Evolutionary conservation across 2,888 invertebrate species (phyloP).

Genomic region (Andrena chrysosceles): DNA sequence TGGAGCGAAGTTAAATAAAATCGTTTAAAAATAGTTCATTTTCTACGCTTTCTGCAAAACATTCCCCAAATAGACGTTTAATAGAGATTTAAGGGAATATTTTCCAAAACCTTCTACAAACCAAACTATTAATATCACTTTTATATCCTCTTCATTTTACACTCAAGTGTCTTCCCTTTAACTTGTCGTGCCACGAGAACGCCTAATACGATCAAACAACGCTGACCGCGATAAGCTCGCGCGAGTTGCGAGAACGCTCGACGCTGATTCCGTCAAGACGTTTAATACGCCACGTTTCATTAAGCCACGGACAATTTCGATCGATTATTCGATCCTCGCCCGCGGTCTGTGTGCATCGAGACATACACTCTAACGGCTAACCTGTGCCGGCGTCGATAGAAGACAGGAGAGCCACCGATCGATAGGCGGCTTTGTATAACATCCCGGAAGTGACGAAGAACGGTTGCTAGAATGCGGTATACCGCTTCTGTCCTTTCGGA

Average conservation of each 20-base stretch:
- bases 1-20: too few species aligned
- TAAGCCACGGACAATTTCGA: conserved; percentile 28
- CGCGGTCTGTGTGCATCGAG: conserved; percentile 8
- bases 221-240: conserved; percentile 11
- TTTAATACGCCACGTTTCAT: conserved; percentile 52
- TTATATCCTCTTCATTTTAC: not conserved
- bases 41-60: too few species aligned
- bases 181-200: not conserved
- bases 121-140: not conserved
- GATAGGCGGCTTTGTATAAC: conserved; percentile 49
- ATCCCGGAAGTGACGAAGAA: conserved; percentile 60
- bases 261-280: conserved; percentile 28
- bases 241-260: conserved; percentile 11
- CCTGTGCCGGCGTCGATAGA: conserved; percentile 6
- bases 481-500: conserved; percentile 49
- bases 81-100: too few species aligned
- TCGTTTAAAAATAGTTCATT: too few species aligned
- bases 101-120: too few species aligned
- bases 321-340: conserved; percentile 49
- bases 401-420: conserved; percentile 30
- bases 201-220: conserved; percentile 2
- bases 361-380: conserved; percentile 17
- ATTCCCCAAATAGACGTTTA: too few species aligned
- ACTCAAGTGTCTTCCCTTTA: not conserved
- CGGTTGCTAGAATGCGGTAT: conserved; percentile 3